Percentiles rank a stretch among this genome's conserved stretches.
These are phyloP conservation scores for Scaptomyza parva DNA, from an alignment of 2,888 invertebrate genomes.

Conservation along the genomic window DNA sequence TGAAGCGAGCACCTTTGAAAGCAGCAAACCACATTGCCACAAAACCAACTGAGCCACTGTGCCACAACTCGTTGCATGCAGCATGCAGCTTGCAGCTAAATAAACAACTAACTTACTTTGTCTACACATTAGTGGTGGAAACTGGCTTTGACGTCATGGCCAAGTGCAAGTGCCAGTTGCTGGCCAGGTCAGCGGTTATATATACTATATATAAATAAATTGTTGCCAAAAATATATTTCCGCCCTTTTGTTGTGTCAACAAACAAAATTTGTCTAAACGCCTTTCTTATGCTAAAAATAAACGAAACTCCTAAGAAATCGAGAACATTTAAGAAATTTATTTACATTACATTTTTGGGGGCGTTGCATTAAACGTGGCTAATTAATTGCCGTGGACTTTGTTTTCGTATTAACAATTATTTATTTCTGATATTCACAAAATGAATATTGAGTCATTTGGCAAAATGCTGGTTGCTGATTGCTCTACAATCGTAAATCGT, in stretches of 20 bases:
- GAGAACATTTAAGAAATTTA: background rate
- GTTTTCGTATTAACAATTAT: conserved; percentile 7
- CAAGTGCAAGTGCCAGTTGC: conserved; percentile 50
- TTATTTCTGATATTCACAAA: conserved; percentile 4
- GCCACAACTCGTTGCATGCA: no score
- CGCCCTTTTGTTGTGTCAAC: conserved; percentile 32
- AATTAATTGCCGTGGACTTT: conserved; percentile 37
- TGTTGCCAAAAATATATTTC: conserved; percentile 47
- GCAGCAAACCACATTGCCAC: background rate
- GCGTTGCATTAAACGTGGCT: conserved; percentile 28
- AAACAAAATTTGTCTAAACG: no score
- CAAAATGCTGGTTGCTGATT: conserved; percentile 21
- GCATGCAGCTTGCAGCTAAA: conserved; percentile 32
- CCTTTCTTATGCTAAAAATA: conserved; percentile 54
- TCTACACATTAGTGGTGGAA: conserved; percentile 65
- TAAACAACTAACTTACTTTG: conserved; percentile 62
- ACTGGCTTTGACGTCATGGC: conserved; percentile 62
- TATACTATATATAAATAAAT: no score
- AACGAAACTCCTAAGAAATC: conserved; percentile 16
- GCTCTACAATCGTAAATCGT: conserved; percentile 24
- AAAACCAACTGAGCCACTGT: background rate
- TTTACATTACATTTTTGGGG: background rate
- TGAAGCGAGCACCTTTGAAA: conserved; percentile 48
- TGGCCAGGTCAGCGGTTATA: conserved; percentile 13
- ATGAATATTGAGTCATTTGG: conserved; percentile 9